Evolutionary conservation across 2,888 invertebrate genomes (phyloP), one percentile per base, ranked within the genome.

Genomic region (Acanthopleura granulata): DNA sequence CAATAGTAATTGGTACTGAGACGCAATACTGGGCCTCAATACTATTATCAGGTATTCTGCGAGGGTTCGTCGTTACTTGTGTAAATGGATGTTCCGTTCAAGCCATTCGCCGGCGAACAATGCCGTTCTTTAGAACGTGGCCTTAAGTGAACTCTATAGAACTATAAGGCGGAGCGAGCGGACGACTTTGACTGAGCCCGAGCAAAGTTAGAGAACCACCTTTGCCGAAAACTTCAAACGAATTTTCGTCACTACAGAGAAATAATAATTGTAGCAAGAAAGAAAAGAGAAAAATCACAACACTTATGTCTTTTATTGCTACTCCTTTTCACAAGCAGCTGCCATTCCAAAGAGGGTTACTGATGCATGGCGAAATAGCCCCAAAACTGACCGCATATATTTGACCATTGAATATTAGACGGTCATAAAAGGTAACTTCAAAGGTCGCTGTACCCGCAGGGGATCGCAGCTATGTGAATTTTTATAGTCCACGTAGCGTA

Each of bases 401-500:
- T 66, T 66, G 66, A 66, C 66, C 66, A 27, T 25, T 66, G 29
- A 66, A 27, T 27, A 66, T 66, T 66, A 66, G 18, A 9, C 66
- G 25, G 66, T 66, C 22, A 66, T 66, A 66, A 66, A 66, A 66
- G 18, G 1, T 27, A 27, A 66, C 66, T 27, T 66, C 66, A 66
- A 66, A 66, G 66, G 66, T 1, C 4, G 6, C 29, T 22, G 25
- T 66, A 27, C 22, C 66, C 25, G 66, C 29, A 27, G 66, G 66
- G 66, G 18, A 1, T 66, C 25, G 25, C 22, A 66, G 66, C 18
- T 6, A 27, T 22, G 29, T 27, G 66, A 22, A 27, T 6, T 66
- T 66, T 66, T 66, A 66, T 66, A 27, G 66, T 66, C 66, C 16
- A 1, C 3, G 15, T 16, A 66, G 25, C 18, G 12, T 66, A 22